These are phyloP conservation scores for Molorchus minor DNA, from an alignment of 2,888 invertebrate species.

Conservation along the genomic window DNA sequence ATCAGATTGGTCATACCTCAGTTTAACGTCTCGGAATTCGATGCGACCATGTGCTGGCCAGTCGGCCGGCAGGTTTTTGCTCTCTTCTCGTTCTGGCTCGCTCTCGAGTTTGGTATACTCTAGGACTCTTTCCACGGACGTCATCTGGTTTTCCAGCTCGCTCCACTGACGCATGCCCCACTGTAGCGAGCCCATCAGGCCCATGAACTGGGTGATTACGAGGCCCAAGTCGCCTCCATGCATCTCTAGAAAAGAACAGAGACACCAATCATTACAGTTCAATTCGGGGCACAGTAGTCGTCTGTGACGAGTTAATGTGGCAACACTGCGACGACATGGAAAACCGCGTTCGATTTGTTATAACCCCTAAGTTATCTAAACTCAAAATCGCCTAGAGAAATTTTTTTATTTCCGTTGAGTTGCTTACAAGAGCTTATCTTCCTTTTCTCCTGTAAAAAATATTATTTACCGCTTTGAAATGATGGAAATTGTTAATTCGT, in stretches of 20 bases:
- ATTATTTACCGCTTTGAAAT: too few species aligned
- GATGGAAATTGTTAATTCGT: not conserved
- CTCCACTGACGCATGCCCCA: slow-evolving; percentile 85
- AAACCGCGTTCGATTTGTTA: too few species aligned
- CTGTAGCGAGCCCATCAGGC: slow-evolving; percentile 72
- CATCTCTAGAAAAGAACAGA: slow-evolving; percentile 56
- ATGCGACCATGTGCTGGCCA: slow-evolving; percentile 81
- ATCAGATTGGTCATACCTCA: slow-evolving; percentile 77
- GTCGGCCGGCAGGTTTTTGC: slow-evolving; percentile 65
- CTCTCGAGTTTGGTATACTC: slow-evolving; percentile 53
- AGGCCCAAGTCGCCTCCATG: slow-evolving; percentile 80
- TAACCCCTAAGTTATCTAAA: too few species aligned
- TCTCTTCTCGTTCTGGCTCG: slow-evolving; percentile 50
- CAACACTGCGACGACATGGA: too few species aligned
- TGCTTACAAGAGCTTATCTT: too few species aligned
- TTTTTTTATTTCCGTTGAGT: too few species aligned
- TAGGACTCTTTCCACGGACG: slow-evolving; percentile 52
- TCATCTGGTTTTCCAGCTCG: slow-evolving; percentile 73
- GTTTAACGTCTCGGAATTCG: slow-evolving; percentile 72
- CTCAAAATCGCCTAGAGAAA: too few species aligned
- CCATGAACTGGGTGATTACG: slow-evolving; percentile 80
- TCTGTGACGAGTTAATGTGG: too few species aligned
- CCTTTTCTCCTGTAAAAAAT: too few species aligned
- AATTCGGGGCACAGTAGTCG: too few species aligned
- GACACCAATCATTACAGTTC: too few species aligned